Base-by-base conservation (phyloP, 2,888 invertebrate species). In the Junonia oenone region DNA sequence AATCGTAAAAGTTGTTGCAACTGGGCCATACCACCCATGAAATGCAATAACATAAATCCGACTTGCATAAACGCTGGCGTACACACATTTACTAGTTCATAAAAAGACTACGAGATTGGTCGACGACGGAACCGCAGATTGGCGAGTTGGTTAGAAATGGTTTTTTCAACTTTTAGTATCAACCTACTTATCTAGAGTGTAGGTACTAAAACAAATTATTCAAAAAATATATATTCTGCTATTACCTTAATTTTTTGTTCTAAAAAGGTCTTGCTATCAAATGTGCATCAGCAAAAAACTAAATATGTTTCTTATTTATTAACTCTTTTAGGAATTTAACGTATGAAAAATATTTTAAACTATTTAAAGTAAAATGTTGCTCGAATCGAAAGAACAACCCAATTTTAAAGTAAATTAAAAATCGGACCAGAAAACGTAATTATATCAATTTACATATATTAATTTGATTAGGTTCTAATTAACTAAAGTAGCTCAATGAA, bases 11-110 rank as follows among this genome's bases (percentile, higher is more conserved):
- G 40, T 33, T 37, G 37, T 37, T 26, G 43, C 31, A 54, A 48
- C 47, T 48, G 47, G 47, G 53, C 47, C 53, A 40, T 48, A 43
- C 53, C 53, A 54, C 47, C 53, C 53, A 54, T 43, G 43, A 22
- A 43, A 43, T 43, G 47, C 53, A 48, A 54, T 54, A 54, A 48
- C 47, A 54, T 54, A 54, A 54, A 54, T 54, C 22, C 33, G 46
- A 43, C 53, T 54, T 54, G 53, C 53, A 54, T 46, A 54, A 54
- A 54, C 40, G 47, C 40, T 54, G 45, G 46, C 29, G 33, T 45
- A 53, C 46, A 48, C 31, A 29, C 53, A 31, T 48, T 48, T 43
- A 31, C 53, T 31, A 29, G 53, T 48, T 54, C 47, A 48, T 54
- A 54, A 54, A 54, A 54, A 54, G 53, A 47, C 47, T 48, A 54